phyloP scores from a whole-genome alignment of 2,888 invertebrate genomes.

The Hedya salicella region DNA sequence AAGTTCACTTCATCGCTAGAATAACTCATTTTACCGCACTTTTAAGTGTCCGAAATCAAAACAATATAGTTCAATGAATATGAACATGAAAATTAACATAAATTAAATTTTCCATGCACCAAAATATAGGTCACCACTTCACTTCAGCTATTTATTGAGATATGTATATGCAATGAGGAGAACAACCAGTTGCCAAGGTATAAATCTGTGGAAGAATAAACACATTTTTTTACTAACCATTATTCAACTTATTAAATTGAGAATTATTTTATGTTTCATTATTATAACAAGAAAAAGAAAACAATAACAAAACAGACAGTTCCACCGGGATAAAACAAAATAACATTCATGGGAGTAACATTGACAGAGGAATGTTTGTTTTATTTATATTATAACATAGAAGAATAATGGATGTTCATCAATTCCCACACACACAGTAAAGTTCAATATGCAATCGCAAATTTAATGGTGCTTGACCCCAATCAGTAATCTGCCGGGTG shows the following conservation, averaged over 20 bases:
- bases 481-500: constrained; percentile 8
- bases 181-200: constrained; percentile 1
- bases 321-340: too few relatives aligned
- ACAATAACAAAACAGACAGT: too few relatives aligned
- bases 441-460: neutral
- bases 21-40: constrained; percentile 92
- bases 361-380: too few relatives aligned
- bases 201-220: constrained; percentile 6
- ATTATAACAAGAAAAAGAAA: too few relatives aligned
- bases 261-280: too few relatives aligned
- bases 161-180: neutral
- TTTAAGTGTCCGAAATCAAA: constrained; percentile 29
- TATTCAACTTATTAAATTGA: neutral
- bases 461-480: constrained; percentile 4
- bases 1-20: constrained; percentile 99
- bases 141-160: neutral
- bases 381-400: too few relatives aligned
- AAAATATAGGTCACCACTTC: constrained; percentile 8
- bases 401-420: neutral
- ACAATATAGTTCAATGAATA: constrained; percentile 1
- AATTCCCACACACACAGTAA: neutral
- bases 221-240: neutral
- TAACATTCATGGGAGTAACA: too few relatives aligned
- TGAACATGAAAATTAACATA: too few relatives aligned
- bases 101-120: neutral